These are phyloP conservation scores for Zaprionus kolodkinae DNA, from an alignment of 1,140 invertebrate genomes.

Conservation along the genomic window DNA sequence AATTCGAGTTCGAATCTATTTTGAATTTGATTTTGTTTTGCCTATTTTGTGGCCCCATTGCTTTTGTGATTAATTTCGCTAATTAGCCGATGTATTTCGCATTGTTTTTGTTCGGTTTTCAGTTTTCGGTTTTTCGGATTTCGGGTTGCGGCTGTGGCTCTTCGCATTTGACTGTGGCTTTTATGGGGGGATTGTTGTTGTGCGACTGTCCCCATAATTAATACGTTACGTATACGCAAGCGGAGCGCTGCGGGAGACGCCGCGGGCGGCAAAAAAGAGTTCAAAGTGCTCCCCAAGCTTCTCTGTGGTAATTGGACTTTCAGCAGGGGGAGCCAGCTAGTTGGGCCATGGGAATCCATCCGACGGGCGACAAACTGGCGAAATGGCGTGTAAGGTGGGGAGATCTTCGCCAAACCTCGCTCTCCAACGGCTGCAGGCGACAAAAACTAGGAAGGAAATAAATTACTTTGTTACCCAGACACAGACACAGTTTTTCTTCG, in stretches of 20 bases:
- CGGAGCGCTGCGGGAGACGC: slow-evolving; percentile 66
- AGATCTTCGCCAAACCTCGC: slow-evolving; percentile 65
- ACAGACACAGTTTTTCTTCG: slow-evolving; percentile 28
- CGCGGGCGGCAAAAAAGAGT: slow-evolving; percentile 61
- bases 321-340: slow-evolving; percentile 1
- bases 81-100: slow-evolving; percentile 52
- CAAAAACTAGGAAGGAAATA: slow-evolving; percentile 80
- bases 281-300: slow-evolving; percentile 66
- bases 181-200: slow-evolving; percentile 35
- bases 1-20: too few relatives aligned
- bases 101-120: slow-evolving; percentile 17
- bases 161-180: background rate
- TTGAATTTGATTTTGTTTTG: too few relatives aligned
- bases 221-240: slow-evolving; percentile 78
- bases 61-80: slow-evolving; percentile 66
- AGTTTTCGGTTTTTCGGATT: slow-evolving; percentile 4
- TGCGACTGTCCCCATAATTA: slow-evolving; percentile 59
- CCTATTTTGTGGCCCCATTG: slow-evolving; percentile 27
- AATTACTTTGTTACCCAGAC: slow-evolving; percentile 60
- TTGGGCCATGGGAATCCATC: slow-evolving; percentile 42
- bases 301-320: slow-evolving; percentile 59
- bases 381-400: slow-evolving; percentile 49
- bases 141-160: background rate
- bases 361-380: slow-evolving; percentile 20
- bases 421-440: slow-evolving; percentile 71